Conservation (phyloP, 2,113 vertebrate species). For the Hydrolagus affinis region DNA sequence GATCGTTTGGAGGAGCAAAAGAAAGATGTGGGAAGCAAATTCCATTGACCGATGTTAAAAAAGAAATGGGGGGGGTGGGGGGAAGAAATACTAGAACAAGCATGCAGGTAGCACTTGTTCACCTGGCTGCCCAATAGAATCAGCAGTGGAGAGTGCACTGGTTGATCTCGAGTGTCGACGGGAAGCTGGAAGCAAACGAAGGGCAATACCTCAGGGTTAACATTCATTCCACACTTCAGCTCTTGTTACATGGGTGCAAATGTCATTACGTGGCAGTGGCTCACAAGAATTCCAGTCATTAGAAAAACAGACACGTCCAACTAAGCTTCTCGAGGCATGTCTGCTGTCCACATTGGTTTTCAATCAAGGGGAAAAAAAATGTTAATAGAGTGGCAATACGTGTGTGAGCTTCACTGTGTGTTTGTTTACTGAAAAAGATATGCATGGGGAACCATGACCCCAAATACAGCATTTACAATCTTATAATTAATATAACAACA, state of each 20-base stretch:
- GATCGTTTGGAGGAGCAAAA: neutral
- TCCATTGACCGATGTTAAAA: slow-evolving; percentile 40
- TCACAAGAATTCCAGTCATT: slow-evolving; percentile 31
- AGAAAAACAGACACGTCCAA: slow-evolving; percentile 40
- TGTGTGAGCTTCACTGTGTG: neutral
- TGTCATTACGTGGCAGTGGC: slow-evolving; percentile 35
- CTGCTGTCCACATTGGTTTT: neutral
- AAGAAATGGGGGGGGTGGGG: slow-evolving; percentile 50
- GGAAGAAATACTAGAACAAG: slow-evolving; percentile 50
- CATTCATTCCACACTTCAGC: slow-evolving; percentile 31
- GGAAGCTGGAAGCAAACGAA: slow-evolving; percentile 90
- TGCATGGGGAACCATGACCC: neutral
- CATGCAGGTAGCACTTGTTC: slow-evolving; percentile 73
- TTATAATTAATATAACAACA: neutral
- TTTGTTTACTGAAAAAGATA: neutral
- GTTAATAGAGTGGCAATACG: neutral
- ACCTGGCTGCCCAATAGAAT: slow-evolving; percentile 97
- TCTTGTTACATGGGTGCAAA: neutral
- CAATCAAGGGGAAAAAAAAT: slow-evolving; percentile 18
- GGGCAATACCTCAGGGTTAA: slow-evolving; percentile 76
- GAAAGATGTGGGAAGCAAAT: neutral
- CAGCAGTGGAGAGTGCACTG: slow-evolving; percentile 94
- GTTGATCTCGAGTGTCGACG: slow-evolving; percentile 98
- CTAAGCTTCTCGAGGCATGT: slow-evolving; percentile 38
- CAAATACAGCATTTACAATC: neutral